A percentile compares a stretch with the other conserved stretches of the same genome.
These are phyloP conservation scores for Sciurus niger DNA, from an alignment of 2,113 vertebrate species.

Conservation along the genomic window DNA sequence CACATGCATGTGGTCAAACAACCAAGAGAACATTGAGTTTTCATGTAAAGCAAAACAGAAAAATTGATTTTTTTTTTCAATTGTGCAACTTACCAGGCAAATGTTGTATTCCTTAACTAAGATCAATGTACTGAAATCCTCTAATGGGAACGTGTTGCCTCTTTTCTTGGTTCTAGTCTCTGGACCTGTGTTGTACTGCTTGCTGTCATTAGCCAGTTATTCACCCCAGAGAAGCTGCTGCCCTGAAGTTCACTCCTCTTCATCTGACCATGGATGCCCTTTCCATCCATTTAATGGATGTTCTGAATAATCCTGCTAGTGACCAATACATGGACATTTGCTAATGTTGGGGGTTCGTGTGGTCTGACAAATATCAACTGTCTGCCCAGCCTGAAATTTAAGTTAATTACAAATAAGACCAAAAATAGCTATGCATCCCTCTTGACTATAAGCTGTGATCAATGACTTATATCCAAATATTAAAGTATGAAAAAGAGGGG, in stretches of 20 bases:
- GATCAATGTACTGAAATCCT: not conserved
- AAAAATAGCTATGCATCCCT: not conserved
- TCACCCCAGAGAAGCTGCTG: not conserved
- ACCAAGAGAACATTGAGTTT: slow-evolving; percentile 60
- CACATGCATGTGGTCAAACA: not conserved
- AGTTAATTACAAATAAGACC: not conserved
- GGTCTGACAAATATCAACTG: slow-evolving; percentile 20
- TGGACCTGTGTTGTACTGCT: not conserved
- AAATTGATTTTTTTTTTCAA: slow-evolving; percentile 43
- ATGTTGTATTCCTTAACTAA: not conserved
- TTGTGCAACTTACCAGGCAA: not conserved
- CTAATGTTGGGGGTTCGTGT: not conserved
- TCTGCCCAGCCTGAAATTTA: slow-evolving; percentile 9
- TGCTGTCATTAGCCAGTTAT: not conserved
- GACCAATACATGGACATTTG: not conserved
- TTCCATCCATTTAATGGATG: not conserved
- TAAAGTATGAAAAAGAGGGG: not conserved
- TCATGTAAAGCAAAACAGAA: slow-evolving; percentile 40
- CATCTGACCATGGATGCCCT: not conserved
- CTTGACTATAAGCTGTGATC: not conserved
- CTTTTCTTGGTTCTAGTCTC: not conserved
- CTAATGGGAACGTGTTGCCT: not conserved
- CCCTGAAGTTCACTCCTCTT: not conserved
- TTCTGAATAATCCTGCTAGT: not conserved
- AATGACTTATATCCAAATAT: not conserved